These are phyloP conservation scores for Lissonota sp. DNA, from an alignment of 2,888 invertebrate genomes.

Conservation along the genomic window DNA sequence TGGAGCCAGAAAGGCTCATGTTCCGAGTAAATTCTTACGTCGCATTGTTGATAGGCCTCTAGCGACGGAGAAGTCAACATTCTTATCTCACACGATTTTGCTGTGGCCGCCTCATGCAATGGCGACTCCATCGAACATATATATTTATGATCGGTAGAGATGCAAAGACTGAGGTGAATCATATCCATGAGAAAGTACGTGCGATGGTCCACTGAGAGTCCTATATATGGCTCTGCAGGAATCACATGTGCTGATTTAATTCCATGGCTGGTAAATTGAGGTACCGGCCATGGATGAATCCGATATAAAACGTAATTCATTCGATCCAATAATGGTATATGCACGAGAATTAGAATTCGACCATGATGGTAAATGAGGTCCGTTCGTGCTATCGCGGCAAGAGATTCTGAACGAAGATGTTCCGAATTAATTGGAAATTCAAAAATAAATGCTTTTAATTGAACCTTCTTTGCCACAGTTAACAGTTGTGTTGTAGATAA, in stretches of 20 bases:
- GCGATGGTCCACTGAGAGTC: background rate
- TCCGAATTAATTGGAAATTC: too few relatives aligned
- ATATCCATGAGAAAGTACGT: background rate
- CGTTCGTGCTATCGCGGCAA: too few relatives aligned
- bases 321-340: slow-evolving; percentile 1
- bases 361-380: background rate
- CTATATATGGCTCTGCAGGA: background rate
- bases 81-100: background rate
- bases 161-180: background rate
- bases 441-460: too few relatives aligned
- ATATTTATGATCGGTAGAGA: background rate
- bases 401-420: too few relatives aligned
- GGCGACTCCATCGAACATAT: slow-evolving; percentile 12
- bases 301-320: background rate
- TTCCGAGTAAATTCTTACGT: background rate
- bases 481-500: too few relatives aligned
- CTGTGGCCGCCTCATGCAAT: background rate
- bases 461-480: too few relatives aligned
- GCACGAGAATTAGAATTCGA: slow-evolving; percentile 1
- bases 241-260: background rate
- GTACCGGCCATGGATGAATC: slow-evolving; percentile 6
- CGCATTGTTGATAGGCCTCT: background rate
- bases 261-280: background rate
- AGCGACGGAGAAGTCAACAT: background rate
- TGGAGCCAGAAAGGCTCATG: slow-evolving; percentile 14